Conservation (phyloP, 2,888 invertebrate genomes). For the Drosophila pegasa region DNA sequence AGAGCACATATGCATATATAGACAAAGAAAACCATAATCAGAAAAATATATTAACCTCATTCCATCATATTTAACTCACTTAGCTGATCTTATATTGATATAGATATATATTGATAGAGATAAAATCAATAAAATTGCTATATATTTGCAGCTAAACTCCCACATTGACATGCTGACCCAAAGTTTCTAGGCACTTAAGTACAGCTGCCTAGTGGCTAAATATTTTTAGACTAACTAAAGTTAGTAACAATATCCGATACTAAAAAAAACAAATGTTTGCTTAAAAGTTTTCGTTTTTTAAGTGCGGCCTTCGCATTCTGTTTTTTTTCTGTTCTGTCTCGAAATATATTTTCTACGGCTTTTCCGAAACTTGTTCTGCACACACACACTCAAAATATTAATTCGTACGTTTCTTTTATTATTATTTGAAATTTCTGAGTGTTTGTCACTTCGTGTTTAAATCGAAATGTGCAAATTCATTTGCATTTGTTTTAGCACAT, state of each 20-base stretch:
- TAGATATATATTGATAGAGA: no score
- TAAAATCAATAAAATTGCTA: neutral
- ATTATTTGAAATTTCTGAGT: constrained; percentile 3
- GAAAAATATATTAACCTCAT: no score
- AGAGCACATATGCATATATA: no score
- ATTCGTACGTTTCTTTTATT: constrained; percentile 20
- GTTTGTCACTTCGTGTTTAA: constrained; percentile 63
- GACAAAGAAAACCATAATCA: no score
- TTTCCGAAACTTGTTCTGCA: constrained; percentile 12
- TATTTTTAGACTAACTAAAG: neutral
- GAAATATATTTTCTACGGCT: constrained; percentile 13
- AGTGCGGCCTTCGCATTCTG: constrained; percentile 16
- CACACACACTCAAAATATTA: constrained; percentile 2
- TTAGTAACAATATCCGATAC: neutral
- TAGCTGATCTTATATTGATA: no score
- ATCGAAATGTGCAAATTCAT: constrained; percentile 76
- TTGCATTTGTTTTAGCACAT: constrained; percentile 76
- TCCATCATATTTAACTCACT: no score
- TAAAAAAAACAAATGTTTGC: neutral
- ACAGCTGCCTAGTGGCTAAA: neutral
- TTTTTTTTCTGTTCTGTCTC: constrained; percentile 3
- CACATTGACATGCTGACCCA: neutral
- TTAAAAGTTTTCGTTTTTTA: constrained; percentile 7
- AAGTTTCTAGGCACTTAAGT: no score
- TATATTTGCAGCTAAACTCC: no score